Percentiles rank a stretch among this genome's conserved stretches.
These are phyloP conservation scores for Syrrhaptes paradoxus DNA, from an alignment of 2,113 vertebrate genomes.

Conservation along the genomic window DNA sequence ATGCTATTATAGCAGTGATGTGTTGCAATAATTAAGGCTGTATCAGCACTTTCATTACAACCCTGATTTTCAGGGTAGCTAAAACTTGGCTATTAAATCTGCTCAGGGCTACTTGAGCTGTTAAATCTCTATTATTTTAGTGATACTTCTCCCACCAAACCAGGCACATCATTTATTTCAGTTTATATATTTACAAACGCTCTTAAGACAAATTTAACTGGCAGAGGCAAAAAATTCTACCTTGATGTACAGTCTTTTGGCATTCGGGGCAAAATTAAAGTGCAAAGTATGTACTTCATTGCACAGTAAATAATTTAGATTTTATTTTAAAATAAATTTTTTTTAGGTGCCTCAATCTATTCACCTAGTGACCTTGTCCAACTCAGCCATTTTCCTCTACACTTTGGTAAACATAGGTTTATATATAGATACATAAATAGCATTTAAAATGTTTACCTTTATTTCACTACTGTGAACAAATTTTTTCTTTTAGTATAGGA, in stretches of 20 bases:
- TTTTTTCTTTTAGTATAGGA: conserved; percentile 38
- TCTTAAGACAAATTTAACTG: conserved; percentile 58
- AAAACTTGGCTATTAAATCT: conserved; percentile 10
- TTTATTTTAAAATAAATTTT: conserved; percentile 55
- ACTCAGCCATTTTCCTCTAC: conserved; percentile 62
- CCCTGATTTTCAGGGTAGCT: conserved; percentile 11
- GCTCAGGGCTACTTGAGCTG: conserved; percentile 3
- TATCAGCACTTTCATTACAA: conserved; percentile 4
- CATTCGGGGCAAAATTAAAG: conserved; percentile 67
- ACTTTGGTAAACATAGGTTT: conserved; percentile 66
- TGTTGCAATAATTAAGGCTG: conserved; percentile 20
- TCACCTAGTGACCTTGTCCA: conserved; percentile 56
- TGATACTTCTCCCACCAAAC: conserved; percentile 21
- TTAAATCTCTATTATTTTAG: not conserved
- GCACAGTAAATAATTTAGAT: conserved; percentile 61
- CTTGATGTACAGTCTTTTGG: conserved; percentile 60
- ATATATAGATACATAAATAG: conserved; percentile 58
- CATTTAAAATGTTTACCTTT: conserved; percentile 62
- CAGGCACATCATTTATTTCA: conserved; percentile 44
- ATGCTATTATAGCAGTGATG: conserved; percentile 15
- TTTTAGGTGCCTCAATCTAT: conserved; percentile 59
- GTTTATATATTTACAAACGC: conserved; percentile 33
- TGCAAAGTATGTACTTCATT: conserved; percentile 73
- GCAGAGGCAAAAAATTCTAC: conserved; percentile 53
- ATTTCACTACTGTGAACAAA: conserved; percentile 45